These are phyloP conservation scores for Ormyrus rosae DNA, from an alignment of 2,888 invertebrate genomes.

Conservation along the genomic window DNA sequence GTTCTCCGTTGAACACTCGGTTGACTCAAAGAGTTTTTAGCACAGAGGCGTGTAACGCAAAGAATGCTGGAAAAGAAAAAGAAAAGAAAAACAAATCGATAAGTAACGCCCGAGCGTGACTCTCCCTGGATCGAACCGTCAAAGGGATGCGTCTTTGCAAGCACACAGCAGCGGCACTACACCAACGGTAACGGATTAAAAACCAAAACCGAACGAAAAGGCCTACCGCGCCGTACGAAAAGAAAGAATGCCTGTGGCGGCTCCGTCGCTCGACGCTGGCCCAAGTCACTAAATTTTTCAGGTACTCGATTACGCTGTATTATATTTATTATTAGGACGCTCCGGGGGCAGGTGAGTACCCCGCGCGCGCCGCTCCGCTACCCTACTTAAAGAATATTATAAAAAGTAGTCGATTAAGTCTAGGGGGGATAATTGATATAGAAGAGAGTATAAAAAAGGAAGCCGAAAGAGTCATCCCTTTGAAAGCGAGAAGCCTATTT, in stretches of 20 bases:
- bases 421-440: background rate
- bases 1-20: slow-evolving; percentile 30
- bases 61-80: background rate
- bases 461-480: slow-evolving; percentile 48
- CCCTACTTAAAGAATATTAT: slow-evolving; percentile 48
- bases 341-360: background rate
- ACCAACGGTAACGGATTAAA: background rate
- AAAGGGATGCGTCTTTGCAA: slow-evolving; percentile 45
- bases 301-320: slow-evolving; percentile 58
- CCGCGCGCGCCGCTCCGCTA: background rate
- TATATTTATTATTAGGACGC: slow-evolving; percentile 7
- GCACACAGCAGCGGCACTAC: background rate
- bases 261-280: slow-evolving; percentile 26
- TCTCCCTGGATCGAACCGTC: slow-evolving; percentile 41
- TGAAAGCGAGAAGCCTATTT: background rate
- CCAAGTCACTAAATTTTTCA: slow-evolving; percentile 55
- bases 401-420: slow-evolving; percentile 12
- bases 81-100: slow-evolving; percentile 15
- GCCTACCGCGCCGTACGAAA: slow-evolving; percentile 12
- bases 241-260: slow-evolving; percentile 15
- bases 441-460: slow-evolving; percentile 5
- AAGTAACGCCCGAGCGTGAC: slow-evolving; percentile 44
- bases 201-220: background rate
- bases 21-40: slow-evolving; percentile 12
- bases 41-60: background rate